Evolutionary conservation across 1,140 invertebrate species (phyloP), one percentile per base, ranked within the genome.

Genomic region (Delia radicum): DNA sequence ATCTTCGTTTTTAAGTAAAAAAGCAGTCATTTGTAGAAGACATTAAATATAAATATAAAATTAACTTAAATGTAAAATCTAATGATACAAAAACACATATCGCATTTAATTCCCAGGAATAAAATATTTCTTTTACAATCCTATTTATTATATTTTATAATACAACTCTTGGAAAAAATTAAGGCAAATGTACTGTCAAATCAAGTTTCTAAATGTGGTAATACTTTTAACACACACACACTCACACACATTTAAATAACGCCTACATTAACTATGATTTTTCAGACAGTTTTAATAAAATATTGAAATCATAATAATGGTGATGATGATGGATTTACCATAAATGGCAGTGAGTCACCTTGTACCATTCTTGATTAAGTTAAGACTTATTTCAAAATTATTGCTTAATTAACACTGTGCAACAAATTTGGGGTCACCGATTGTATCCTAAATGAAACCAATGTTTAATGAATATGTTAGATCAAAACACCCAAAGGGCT

Each of bases 341-440:
- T 69, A 69, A 69, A 69, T 69, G 65, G 65, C 24, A 33, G 65
- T 69, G 65, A 69, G 65, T 69, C 65, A 69, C 65, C 65, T 69
- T 69, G 65, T 69, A 69, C 31, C 65, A 33, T 69, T 69, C 65
- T 69, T 69, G 65, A 69, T 37, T 33, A 7, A 21, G 65, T 69
- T n/a, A 24, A 33, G 15, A 5, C 65, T 33, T 24, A 15, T 3
- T 12, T 3, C 26, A 63, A 63, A 63, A 10, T 24, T 5, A 24
- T 24, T 12, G 15, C 13, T 12, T 12, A 13, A n/a, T 27, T 13
- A n/a, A 28, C 26, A 28, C 24, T n/a, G n/a, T n/a, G n/a, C n/a
- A n/a, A n/a, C n/a, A n/a, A n/a, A n/a, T n/a, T n/a, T n/a, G n/a
- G n/a, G n/a, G n/a, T n/a, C n/a, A n/a, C n/a, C n/a, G n/a, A n/a